Base-by-base conservation (phyloP, 1,140 invertebrate genomes). In the Dolichoris vasculosae region DNA sequence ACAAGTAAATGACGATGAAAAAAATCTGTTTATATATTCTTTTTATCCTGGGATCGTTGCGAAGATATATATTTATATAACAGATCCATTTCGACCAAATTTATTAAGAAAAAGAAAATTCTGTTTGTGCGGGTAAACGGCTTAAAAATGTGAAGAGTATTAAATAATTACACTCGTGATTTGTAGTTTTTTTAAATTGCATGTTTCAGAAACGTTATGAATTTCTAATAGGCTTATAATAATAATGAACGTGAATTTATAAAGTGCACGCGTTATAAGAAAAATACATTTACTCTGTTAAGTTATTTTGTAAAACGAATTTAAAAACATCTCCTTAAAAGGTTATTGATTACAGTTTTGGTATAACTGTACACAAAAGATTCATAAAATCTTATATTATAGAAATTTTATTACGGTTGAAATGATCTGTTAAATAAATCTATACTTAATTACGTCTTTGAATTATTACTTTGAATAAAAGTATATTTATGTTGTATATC, bases 11-110 rank as follows among this genome's bases (percentile, higher is more conserved):
- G 76, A 59, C 6, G 32, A 38, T 48, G 43, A 43, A 51, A 77
- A 11, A 77, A 32, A 77, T 55, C 13, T 20, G 11, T 51, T 32
- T 77, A 77, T 32, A 76, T 76, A 76, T 48, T 48, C 73, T 32
- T 32, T 71, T 51, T 77, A 43, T 43, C 69, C 9, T 43, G 69
- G 15, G 38, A 73, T 40, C 38, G 69, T n/a, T 43, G 23, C 26
- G 69, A 43, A 73, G 69, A 73, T 73, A 40, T 73, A 38, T 2
- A 73, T 73, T 73, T 73, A 73, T 73, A 26, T 11, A 40, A 6
- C 4, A 73, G n/a, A 40, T 23, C 15, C 32, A 26, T 71, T 71
- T 23, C 35, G 20, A 43, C 11, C 30, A 15, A 40, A 38, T 32
- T 9, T 32, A 71, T 71, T 38, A 71, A 15, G 9, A 40, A 71